Percentiles rank a stretch among this genome's conserved stretches.
Conservation (phyloP, 2,888 invertebrate species). For the Dexiosoma caninum region DNA sequence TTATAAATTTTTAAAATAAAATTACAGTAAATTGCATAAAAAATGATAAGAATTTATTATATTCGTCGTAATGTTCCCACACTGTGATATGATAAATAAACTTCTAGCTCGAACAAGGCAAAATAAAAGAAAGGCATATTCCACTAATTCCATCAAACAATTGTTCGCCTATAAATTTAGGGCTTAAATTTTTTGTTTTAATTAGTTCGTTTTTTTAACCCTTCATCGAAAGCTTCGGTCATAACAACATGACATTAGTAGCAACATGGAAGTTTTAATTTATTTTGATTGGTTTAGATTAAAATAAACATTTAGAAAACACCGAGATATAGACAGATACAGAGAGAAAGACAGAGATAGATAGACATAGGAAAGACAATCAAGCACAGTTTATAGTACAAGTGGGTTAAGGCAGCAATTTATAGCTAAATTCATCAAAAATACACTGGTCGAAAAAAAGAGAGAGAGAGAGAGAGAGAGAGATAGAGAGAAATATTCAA, state of each 20-base stretch:
- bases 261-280: constrained; percentile 23
- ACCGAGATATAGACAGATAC: constrained; percentile 54
- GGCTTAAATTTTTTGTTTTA: not conserved
- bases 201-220: not conserved
- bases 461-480: not conserved
- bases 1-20: too few relatives aligned
- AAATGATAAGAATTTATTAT: too few relatives aligned
- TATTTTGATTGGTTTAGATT: constrained; percentile 1
- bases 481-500: not conserved
- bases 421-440: not conserved
- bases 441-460: constrained; percentile 23
- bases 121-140: not conserved
- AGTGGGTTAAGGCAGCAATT: not conserved
- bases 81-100: not conserved
- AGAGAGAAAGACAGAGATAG: constrained; percentile 31
- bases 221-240: constrained; percentile 28
- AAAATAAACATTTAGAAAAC: constrained; percentile 57
- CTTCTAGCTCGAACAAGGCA: not conserved
- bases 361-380: constrained; percentile 23
- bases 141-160: not conserved
- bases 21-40: too few relatives aligned
- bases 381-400: constrained; percentile 15
- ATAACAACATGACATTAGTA: constrained; percentile 49
- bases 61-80: too few relatives aligned
- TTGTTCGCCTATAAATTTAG: not conserved